Conservation (phyloP, 2,113 vertebrate species). For the Tragelaphus strepsiceros region DNA sequence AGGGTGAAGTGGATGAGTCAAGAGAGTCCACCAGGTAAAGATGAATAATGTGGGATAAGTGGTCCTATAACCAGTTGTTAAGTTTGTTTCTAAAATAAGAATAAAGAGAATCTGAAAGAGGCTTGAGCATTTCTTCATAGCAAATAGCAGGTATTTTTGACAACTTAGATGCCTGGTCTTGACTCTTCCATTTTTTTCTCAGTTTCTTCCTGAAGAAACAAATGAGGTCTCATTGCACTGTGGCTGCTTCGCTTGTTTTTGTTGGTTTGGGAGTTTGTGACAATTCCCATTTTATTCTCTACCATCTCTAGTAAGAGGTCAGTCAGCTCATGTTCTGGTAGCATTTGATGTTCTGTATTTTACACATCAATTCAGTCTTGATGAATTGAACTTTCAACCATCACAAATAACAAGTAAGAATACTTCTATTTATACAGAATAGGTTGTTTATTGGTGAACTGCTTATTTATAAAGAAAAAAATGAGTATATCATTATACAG, state of each 20-base stretch:
- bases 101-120: neutral
- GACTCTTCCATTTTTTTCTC: neutral
- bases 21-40: neutral
- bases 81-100: neutral
- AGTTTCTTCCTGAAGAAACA: neutral
- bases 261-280: neutral
- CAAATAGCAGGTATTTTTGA: neutral
- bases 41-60: neutral
- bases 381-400: neutral
- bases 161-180: neutral
- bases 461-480: neutral
- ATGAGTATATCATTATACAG: neutral
- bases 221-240: neutral
- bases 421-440: neutral
- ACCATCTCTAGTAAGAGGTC: neutral
- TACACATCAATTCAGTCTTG: neutral
- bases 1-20: neutral
- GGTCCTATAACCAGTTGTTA: neutral
- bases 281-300: neutral
- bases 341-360: neutral
- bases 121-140: neutral
- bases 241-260: neutral
- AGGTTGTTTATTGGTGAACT: neutral
- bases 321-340: neutral
- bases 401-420: neutral